Evolutionary conservation across 2,888 invertebrate genomes (phyloP).

Genomic region (Tridacna gigas): DNA sequence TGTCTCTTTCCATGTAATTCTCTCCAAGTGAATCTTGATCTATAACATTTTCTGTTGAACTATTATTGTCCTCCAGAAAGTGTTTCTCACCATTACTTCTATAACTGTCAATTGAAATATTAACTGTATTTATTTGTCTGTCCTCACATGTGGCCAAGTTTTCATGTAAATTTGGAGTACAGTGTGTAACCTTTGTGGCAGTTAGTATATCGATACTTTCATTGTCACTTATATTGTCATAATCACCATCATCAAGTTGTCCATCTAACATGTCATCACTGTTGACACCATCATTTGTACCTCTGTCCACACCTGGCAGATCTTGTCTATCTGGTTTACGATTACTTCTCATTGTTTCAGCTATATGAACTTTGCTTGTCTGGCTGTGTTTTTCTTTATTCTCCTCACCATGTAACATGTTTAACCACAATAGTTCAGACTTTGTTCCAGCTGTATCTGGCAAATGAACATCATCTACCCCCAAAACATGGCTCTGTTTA

Average conservation of each 20-base stretch:
- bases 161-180: background rate
- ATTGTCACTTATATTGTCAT: background rate
- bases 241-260: background rate
- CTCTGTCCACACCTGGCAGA: background rate
- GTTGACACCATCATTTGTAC: background rate
- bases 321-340: no score
- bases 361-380: background rate
- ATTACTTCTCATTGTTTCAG: background rate
- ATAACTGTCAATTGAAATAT: background rate
- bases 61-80: no score
- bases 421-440: conserved; percentile 17
- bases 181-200: conserved; percentile 5
- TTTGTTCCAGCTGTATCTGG: background rate
- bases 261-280: background rate
- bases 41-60: no score
- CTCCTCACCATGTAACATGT: conserved; percentile 4
- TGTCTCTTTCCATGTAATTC: no score
- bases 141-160: background rate
- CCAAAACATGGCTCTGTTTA: no score
- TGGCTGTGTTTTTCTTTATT: background rate
- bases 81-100: no score
- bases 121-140: background rate
- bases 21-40: no score
- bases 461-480: no score
- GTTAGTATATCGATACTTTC: conserved; percentile 9